Conservation (phyloP, 2,888 invertebrate species). For the Heterodera filipjevi region DNA sequence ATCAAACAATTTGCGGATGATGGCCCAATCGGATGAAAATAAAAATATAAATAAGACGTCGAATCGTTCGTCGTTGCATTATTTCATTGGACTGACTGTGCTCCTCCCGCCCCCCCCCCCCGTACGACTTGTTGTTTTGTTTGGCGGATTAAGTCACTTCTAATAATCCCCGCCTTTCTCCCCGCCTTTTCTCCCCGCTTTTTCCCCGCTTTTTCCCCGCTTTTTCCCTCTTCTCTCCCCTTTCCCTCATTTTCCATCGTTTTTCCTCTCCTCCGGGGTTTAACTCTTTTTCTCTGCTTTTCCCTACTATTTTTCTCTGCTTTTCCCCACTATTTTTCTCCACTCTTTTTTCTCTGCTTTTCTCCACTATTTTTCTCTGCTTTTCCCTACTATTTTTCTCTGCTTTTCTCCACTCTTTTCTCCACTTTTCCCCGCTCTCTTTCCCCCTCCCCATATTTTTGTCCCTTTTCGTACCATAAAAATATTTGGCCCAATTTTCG, state of each 20-base stretch:
- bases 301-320: no score
- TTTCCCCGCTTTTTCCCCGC: neutral
- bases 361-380: no score
- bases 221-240: neutral
- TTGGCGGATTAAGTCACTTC: neutral
- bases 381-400: no score
- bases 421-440: no score
- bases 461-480: neutral
- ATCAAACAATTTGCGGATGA: conserved; percentile 3
- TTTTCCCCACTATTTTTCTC: neutral
- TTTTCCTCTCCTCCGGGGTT: no score
- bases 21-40: neutral
- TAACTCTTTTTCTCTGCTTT: no score
- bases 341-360: no score
- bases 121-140: neutral
- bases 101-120: neutral
- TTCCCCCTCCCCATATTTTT: neutral
- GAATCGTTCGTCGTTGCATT: neutral
- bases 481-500: neutral
- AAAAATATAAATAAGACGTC: neutral
- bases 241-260: no score
- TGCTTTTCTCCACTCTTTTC: no score
- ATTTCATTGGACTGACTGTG: neutral
- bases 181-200: neutral
- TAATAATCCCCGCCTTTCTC: neutral